Evolutionary conservation across 2,797 vertebrate genomes (phyloP).

Genomic region (Amazona ochrocephala): DNA sequence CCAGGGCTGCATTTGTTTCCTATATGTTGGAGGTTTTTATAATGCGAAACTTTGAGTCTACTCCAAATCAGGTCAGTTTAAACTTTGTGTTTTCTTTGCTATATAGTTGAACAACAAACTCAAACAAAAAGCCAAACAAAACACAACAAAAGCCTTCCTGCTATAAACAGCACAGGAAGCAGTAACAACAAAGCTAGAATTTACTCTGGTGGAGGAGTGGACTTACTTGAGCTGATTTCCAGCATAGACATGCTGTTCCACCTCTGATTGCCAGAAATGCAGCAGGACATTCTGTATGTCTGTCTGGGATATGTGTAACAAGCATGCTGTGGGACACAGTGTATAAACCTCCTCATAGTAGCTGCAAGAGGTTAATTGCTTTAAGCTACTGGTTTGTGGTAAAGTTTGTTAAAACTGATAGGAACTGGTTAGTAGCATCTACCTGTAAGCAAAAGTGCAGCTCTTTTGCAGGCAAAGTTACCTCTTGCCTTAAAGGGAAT

Average conservation of each 20-base stretch:
- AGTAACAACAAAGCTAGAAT: neutral
- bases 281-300: neutral
- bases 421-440: neutral
- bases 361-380: neutral
- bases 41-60: neutral
- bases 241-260: neutral
- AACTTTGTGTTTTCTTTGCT: neutral
- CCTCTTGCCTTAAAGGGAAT: constrained; percentile 5
- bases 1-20: neutral
- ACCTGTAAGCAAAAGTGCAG: neutral
- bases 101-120: neutral
- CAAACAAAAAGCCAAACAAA: neutral
- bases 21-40: neutral
- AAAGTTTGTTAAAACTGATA: neutral
- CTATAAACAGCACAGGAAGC: neutral
- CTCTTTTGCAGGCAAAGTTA: neutral
- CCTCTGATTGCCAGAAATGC: neutral
- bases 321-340: neutral
- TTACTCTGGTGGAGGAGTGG: neutral
- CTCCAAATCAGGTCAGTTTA: neutral
- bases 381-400: neutral
- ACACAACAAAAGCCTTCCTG: neutral
- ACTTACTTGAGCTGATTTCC: neutral
- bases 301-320: neutral
- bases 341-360: neutral